phyloP scores from a whole-genome alignment of 1,140 invertebrate species.

The Drosophila orena region DNA sequence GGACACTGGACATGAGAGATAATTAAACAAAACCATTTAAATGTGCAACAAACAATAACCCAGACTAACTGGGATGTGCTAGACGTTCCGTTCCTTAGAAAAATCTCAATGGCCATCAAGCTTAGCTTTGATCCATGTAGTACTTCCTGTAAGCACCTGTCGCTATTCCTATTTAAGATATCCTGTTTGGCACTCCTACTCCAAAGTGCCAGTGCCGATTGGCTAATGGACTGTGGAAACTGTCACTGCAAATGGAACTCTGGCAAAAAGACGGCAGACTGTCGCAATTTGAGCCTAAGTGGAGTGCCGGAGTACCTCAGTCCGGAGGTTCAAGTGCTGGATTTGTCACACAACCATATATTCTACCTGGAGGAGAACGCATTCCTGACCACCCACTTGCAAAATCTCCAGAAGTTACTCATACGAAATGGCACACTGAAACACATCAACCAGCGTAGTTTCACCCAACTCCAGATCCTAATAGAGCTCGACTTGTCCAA shows the following conservation, averaged over 20 bases:
- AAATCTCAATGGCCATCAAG: conserved; percentile 6
- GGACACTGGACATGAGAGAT: conserved; percentile 2
- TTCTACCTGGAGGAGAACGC: conserved; percentile 87
- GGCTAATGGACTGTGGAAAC: conserved; percentile 86
- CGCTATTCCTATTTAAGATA: conserved; percentile 5
- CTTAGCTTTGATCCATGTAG: not conserved
- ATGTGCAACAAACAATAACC: conserved; percentile 15
- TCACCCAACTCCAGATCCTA: conserved; percentile 90
- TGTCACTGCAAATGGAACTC: conserved; percentile 92
- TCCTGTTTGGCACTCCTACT: conserved; percentile 11
- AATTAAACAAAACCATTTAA: not conserved
- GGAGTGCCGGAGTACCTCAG: conserved; percentile 89
- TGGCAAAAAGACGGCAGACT: conserved; percentile 93
- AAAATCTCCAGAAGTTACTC: conserved; percentile 92
- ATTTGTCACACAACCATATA: conserved; percentile 90
- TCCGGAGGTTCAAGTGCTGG: conserved; percentile 90
- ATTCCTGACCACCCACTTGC: conserved; percentile 88
- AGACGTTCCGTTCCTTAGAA: not conserved
- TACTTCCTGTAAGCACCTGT: conserved; percentile 3
- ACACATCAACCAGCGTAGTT: conserved; percentile 89
- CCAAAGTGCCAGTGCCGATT: conserved; percentile 77
- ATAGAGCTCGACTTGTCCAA: conserved; percentile 93
- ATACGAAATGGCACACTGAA: conserved; percentile 89
- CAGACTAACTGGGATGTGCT: not conserved
- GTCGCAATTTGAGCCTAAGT: conserved; percentile 87